A percentile compares a stretch with the other conserved stretches of the same genome.
Conservation (phyloP, 2,888 invertebrate species). For the Eurois occulta region DNA sequence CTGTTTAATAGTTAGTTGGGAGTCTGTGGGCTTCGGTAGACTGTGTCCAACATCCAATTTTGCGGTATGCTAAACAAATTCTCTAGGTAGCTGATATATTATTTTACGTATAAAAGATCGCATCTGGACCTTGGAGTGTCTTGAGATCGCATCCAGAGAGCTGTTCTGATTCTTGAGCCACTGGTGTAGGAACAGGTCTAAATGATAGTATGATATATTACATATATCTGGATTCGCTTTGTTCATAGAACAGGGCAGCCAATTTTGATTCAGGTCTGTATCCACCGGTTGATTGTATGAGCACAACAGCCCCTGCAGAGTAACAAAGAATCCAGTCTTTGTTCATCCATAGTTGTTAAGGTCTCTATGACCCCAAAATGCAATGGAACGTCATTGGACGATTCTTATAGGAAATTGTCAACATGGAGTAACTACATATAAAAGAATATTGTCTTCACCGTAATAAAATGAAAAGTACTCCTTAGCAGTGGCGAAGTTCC, state of each 20-base stretch:
- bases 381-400: neutral
- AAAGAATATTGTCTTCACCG: neutral
- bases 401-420: neutral
- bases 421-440: neutral
- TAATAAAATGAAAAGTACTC: neutral
- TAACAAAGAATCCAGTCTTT: neutral
- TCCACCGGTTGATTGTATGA: neutral
- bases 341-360: neutral
- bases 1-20: neutral
- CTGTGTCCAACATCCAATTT: neutral
- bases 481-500: too few relatives aligned
- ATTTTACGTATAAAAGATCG: neutral
- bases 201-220: neutral
- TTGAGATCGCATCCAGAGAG: neutral
- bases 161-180: neutral
- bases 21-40: neutral
- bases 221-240: neutral
- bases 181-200: neutral
- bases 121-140: too few relatives aligned
- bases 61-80: neutral
- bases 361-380: neutral
- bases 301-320: neutral
- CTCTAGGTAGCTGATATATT: neutral
- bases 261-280: neutral
- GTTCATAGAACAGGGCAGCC: neutral